Percentiles rank a stretch among this genome's conserved stretches.
These are phyloP conservation scores for Nesogale talazaci DNA, from an alignment of 2,113 vertebrate genomes.

Conservation along the genomic window DNA sequence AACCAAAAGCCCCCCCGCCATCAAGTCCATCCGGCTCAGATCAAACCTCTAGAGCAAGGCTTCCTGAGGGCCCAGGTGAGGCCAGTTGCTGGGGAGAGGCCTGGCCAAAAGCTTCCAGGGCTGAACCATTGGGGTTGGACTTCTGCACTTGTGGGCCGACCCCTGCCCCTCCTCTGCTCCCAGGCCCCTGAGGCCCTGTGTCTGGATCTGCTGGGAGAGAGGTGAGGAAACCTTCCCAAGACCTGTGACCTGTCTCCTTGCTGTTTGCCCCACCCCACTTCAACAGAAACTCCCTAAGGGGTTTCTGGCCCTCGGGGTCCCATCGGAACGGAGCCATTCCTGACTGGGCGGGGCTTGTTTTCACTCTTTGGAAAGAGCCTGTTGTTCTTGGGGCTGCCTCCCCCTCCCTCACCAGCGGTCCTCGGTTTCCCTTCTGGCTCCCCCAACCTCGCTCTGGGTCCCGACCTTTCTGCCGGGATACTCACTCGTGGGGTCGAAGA, in stretches of 20 bases:
- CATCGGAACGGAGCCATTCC: constrained; percentile 80
- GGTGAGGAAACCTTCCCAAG: constrained; percentile 49
- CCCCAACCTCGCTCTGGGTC: neutral
- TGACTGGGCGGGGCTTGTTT: constrained; percentile 80
- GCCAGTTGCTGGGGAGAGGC: constrained; percentile 26
- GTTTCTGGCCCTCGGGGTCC: constrained; percentile 82
- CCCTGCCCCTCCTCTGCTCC: neutral
- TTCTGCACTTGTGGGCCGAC: neutral
- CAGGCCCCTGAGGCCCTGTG: neutral
- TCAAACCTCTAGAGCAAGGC: no score
- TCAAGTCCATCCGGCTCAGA: no score
- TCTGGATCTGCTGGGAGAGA: constrained; percentile 4
- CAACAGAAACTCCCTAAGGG: constrained; percentile 77
- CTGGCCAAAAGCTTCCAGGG: neutral
- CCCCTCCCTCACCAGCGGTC: constrained; percentile 56
- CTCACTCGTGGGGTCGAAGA: constrained; percentile 32
- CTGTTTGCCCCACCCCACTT: constrained; percentile 60
- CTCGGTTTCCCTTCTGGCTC: constrained; percentile 17
- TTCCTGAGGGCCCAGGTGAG: neutral
- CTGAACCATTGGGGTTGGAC: neutral
- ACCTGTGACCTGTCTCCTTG: constrained; percentile 58
- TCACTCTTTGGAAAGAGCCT: constrained; percentile 78
- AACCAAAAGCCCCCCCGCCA: no score
- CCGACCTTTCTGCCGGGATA: neutral
- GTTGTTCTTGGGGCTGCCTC: constrained; percentile 72